These are phyloP conservation scores for Galaxias olidus DNA, from an alignment of 2,797 vertebrate species.

Conservation along the genomic window DNA sequence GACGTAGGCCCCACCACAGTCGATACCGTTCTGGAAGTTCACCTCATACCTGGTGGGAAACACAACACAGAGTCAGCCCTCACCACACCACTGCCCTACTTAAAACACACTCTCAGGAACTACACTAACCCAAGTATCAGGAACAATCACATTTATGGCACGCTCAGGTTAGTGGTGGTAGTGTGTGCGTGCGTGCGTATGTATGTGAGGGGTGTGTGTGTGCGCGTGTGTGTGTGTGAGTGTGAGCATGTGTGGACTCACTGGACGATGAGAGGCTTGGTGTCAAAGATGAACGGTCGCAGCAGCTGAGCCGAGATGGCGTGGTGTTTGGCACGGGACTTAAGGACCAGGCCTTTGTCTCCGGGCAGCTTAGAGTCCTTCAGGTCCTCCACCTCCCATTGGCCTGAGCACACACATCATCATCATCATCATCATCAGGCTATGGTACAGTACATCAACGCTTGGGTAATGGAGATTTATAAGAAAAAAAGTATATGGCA, in stretches of 20 bases:
- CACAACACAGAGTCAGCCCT: no score
- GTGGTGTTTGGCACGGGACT: constrained; percentile 95
- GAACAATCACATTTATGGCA: no score
- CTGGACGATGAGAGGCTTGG: constrained; percentile 91
- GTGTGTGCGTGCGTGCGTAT: not conserved
- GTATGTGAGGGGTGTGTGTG: constrained; percentile 6
- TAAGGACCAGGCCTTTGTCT: constrained; percentile 92
- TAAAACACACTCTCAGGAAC: no score
- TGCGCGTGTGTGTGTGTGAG: constrained; percentile 2
- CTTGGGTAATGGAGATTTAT: no score
- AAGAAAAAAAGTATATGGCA: no score
- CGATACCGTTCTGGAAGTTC: constrained; percentile 96
- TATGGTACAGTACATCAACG: not conserved
- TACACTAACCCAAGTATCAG: no score
- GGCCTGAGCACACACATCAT: constrained; percentile 72
- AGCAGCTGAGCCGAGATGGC: constrained; percentile 89
- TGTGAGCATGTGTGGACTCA: constrained; percentile 69
- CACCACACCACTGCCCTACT: no score
- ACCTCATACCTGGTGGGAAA: constrained; percentile 87
- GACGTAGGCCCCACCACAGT: constrained; percentile 96
- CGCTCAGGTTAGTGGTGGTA: no score
- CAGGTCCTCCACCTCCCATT: constrained; percentile 97
- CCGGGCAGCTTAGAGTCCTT: constrained; percentile 90
- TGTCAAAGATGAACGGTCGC: constrained; percentile 90
- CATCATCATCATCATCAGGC: not conserved